Conservation (phyloP, 1,140 invertebrate genomes). For the Apis cerana region DNA sequence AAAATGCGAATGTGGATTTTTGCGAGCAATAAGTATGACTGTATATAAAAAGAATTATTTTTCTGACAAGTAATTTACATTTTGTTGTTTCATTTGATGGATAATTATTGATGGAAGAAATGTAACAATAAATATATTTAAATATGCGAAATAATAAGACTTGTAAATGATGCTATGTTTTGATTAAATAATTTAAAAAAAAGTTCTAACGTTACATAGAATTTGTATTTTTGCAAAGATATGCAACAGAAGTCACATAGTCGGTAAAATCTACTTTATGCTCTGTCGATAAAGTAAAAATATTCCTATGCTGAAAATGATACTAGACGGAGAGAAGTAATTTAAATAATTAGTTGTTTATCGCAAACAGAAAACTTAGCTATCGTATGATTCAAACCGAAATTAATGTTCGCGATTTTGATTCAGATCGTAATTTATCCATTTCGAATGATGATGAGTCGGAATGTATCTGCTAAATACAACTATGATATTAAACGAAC, state of each 20-base stretch:
- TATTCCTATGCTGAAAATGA: background rate
- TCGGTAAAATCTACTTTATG: background rate
- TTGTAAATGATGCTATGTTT: background rate
- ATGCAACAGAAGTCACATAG: background rate
- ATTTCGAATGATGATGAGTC: too few species aligned
- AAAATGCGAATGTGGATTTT: background rate
- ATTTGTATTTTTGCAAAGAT: background rate
- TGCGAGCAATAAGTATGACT: background rate
- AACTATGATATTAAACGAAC: too few species aligned
- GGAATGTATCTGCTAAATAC: too few species aligned
- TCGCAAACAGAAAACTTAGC: background rate
- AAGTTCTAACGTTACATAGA: background rate
- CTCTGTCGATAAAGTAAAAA: background rate
- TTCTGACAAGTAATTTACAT: background rate
- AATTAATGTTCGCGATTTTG: too few species aligned
- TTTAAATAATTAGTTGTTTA: background rate
- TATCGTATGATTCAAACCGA: background rate
- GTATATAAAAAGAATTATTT: background rate
- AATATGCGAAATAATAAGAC: background rate
- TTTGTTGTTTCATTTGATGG: background rate
- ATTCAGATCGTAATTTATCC: too few species aligned
- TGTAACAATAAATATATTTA: background rate
- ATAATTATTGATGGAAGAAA: background rate
- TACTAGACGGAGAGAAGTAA: background rate
- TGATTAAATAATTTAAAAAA: background rate